phyloP scores from a whole-genome alignment of 37 sponge, comb jelly and placozoan genomes.

The Halichondria panicea region DNA sequence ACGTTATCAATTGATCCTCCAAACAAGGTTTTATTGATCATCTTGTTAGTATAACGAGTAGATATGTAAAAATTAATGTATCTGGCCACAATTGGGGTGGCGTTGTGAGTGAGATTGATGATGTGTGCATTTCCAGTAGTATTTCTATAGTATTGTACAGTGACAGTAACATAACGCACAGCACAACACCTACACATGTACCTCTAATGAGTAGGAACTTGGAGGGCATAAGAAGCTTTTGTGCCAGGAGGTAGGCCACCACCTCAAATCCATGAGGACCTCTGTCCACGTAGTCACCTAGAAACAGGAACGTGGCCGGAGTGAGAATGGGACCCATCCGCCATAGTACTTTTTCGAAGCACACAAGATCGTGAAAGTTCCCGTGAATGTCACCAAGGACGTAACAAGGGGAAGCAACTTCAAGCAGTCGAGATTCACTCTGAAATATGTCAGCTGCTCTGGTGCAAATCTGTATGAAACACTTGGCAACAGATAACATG shows the following conservation, averaged over 20 bases:
- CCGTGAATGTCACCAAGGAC: conserved; percentile 97
- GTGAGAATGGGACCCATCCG: conserved; percentile 90
- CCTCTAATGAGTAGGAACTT: conserved; percentile 92
- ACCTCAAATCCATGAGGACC: conserved; percentile 93
- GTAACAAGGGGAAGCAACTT: conserved; percentile 76
- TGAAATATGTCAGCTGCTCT: conserved; percentile 71
- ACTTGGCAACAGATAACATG: conserved; percentile 73
- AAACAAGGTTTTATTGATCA: no score
- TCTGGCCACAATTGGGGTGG: no score
- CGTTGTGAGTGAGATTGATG: no score
- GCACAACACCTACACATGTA: no score
- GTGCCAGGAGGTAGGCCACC: conserved; percentile 92
- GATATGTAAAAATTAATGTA: no score
- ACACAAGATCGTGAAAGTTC: conserved; percentile 91
- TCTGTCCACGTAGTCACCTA: conserved; percentile 96
- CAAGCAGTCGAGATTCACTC: conserved; percentile 74
- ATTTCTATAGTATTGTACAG: no score
- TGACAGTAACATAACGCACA: no score
- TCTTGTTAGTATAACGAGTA: no score
- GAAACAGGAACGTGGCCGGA: conserved; percentile 90
- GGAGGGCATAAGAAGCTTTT: conserved; percentile 86
- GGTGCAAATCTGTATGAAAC: conserved; percentile 73
- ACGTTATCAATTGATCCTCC: no score
- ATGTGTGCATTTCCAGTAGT: no score
- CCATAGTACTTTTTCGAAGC: conserved; percentile 97